Evolutionary conservation across 2,113 vertebrate species (phyloP).

Genomic region (Leptobrachium leishanense): DNA sequence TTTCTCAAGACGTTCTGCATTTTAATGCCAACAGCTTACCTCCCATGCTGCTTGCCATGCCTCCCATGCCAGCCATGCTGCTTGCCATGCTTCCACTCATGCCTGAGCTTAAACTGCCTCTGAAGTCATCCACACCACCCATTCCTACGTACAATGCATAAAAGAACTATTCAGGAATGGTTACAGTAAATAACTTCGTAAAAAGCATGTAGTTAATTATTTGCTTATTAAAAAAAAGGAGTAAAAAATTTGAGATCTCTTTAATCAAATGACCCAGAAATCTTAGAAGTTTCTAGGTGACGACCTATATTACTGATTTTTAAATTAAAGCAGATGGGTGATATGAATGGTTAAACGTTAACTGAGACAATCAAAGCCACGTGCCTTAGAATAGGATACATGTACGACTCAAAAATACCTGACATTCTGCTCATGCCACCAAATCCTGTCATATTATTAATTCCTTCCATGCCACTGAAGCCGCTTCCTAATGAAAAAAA

Average conservation of each 20-base stretch:
- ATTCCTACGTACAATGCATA: conserved; percentile 39
- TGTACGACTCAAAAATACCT: conserved; percentile 68
- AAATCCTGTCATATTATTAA: conserved; percentile 89
- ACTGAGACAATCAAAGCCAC: not conserved
- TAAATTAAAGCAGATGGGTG: too few species aligned
- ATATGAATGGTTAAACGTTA: too few species aligned
- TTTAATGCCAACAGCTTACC: conserved; percentile 47
- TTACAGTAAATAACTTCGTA: too few species aligned
- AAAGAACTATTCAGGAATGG: not conserved
- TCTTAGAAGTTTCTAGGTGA: too few species aligned
- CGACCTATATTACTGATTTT: too few species aligned
- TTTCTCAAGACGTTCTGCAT: not conserved
- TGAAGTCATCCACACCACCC: conserved; percentile 52
- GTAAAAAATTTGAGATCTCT: too few species aligned
- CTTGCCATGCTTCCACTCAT: conserved; percentile 39
- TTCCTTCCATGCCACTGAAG: conserved; percentile 87
- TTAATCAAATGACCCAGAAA: too few species aligned
- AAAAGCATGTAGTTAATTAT: too few species aligned
- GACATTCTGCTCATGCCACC: conserved; percentile 85
- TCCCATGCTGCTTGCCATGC: conserved; percentile 49
- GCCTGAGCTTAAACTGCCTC: conserved; percentile 50
- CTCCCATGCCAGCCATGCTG: conserved; percentile 44
- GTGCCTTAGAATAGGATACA: not conserved
- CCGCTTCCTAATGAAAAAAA: conserved; percentile 66
- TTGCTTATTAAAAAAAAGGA: too few species aligned